These are phyloP conservation scores for Xenops minutus DNA, from an alignment of 2,797 vertebrate species.

Conservation along the genomic window DNA sequence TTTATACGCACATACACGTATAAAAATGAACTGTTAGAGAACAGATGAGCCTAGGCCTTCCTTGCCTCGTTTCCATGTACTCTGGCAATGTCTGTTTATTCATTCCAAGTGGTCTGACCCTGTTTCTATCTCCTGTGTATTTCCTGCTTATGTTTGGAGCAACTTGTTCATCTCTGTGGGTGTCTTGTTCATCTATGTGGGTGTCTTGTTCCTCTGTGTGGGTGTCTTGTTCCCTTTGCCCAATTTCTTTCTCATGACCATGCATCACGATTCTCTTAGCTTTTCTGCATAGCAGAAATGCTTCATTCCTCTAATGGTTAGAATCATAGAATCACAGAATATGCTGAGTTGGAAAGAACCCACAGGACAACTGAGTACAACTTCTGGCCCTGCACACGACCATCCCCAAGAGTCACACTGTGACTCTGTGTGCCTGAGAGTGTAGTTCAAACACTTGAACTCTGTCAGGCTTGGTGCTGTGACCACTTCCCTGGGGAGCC, in stretches of 20 bases:
- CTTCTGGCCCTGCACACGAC: background rate
- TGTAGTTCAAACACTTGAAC: background rate
- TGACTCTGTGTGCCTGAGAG: background rate
- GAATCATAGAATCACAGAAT: background rate
- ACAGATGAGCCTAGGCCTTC: background rate
- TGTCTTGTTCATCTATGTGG: background rate
- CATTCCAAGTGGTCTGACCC: background rate
- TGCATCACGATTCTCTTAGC: background rate
- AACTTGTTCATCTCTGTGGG: background rate
- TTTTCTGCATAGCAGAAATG: background rate
- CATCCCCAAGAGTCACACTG: background rate
- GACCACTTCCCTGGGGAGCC: background rate
- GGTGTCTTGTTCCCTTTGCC: background rate
- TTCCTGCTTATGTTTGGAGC: background rate
- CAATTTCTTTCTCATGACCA: background rate
- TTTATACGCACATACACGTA: accelerated
- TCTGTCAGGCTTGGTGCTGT: background rate
- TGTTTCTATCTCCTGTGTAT: background rate
- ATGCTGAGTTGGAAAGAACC: background rate
- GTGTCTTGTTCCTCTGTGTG: background rate
- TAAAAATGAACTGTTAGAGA: background rate
- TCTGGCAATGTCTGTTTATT: background rate
- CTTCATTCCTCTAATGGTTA: background rate
- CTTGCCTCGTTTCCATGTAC: background rate
- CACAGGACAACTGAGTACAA: background rate